phyloP scores from a whole-genome alignment of 2,113 vertebrate genomes.

The Ctenomys sociabilis region DNA sequence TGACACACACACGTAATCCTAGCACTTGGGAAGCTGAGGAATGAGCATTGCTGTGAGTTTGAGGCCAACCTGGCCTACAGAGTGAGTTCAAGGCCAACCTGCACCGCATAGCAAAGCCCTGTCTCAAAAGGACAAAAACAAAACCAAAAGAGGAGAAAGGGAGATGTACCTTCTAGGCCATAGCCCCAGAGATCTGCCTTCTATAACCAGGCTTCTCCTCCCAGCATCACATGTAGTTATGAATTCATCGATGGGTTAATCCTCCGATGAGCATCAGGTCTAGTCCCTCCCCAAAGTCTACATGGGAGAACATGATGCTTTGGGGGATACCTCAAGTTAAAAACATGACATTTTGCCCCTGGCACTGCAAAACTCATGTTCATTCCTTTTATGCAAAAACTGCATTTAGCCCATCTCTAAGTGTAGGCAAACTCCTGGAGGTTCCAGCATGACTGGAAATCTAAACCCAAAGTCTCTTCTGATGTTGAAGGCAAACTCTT shows the following conservation, averaged over 20 bases:
- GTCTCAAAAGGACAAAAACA: neutral
- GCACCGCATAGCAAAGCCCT: neutral
- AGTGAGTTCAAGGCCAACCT: neutral
- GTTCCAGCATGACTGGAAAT: neutral
- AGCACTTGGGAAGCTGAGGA: neutral
- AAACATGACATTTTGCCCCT: neutral
- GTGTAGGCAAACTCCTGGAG: neutral
- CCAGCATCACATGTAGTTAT: neutral
- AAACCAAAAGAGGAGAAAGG: neutral
- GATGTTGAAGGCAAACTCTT: neutral
- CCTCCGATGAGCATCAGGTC: neutral
- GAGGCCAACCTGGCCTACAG: neutral
- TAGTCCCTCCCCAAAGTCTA: neutral
- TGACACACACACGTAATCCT: neutral
- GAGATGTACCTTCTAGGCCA: neutral
- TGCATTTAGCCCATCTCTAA: neutral
- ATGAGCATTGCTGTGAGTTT: neutral
- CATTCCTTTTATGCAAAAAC: neutral
- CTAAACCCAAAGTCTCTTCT: neutral
- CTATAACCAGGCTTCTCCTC: neutral
- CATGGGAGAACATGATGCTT: neutral
- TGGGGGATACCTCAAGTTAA: neutral
- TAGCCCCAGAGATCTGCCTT: neutral
- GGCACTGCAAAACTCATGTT: neutral
- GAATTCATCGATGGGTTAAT: neutral